Conservation (phyloP, 2,888 invertebrate species). For the Scaptomyza reducta region DNA sequence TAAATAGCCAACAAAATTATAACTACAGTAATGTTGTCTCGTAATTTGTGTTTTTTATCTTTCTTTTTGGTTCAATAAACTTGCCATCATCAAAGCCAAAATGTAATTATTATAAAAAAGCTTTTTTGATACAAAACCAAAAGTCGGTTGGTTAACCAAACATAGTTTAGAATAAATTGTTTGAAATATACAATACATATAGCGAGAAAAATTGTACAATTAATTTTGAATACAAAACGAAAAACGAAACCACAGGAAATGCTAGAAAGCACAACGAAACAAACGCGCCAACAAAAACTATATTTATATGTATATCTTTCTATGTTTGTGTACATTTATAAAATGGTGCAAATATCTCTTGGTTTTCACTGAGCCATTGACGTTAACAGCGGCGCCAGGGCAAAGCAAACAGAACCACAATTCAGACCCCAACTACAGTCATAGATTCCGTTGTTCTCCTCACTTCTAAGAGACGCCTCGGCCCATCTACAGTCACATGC, state of each 20-base stretch:
- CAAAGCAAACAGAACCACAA: conserved; percentile 36
- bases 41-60: not conserved
- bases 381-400: conserved; percentile 27
- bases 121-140: conserved; percentile 24
- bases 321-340: conserved; percentile 12
- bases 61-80: conserved; percentile 67
- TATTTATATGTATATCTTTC: not conserved
- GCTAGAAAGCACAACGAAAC: conserved; percentile 40
- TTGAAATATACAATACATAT: conserved; percentile 3
- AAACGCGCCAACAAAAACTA: conserved; percentile 17
- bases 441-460: not conserved
- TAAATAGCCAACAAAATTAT: conserved; percentile 56
- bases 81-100: conserved; percentile 15
- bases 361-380: conserved; percentile 38
- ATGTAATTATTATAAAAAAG: conserved; percentile 26
- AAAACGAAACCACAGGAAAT: conserved; percentile 54
- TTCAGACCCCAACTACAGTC: conserved; percentile 7
- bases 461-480: not conserved
- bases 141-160: conserved; percentile 25
- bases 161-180: conserved; percentile 34
- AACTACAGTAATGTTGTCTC: conserved; percentile 19
- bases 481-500: conserved; percentile 42
- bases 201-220: conserved; percentile 52
- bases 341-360: conserved; percentile 49
- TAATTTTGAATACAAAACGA: conserved; percentile 50